Percentiles rank a stretch among this genome's conserved stretches.
Evolutionary conservation across 2,113 vertebrate species (phyloP).

Genomic region (Pungitius pungitius): DNA sequence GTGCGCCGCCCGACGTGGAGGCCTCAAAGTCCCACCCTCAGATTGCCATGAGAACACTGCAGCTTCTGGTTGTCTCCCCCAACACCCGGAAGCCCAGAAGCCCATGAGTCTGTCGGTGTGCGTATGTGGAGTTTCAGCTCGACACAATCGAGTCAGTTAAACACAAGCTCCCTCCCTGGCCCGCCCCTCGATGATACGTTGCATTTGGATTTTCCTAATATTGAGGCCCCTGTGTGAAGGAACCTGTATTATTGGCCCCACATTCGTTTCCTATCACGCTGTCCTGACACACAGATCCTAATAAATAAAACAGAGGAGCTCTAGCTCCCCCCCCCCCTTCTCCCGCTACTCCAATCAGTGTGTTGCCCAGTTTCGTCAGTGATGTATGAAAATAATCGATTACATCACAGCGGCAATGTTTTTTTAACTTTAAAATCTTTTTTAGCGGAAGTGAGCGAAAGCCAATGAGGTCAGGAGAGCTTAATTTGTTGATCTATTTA

Average conservation of each 20-base stretch:
- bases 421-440: conserved; percentile 28
- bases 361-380: conserved; percentile 82
- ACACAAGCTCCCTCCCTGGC: neutral
- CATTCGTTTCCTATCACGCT: conserved; percentile 51
- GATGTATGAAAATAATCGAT: conserved; percentile 95
- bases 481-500: conserved; percentile 1
- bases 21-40: neutral
- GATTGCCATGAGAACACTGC: neutral
- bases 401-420: conserved; percentile 81
- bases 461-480: conserved; percentile 73
- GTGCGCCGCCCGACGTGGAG: neutral
- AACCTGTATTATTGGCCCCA: conserved; percentile 14
- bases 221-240: conserved; percentile 48
- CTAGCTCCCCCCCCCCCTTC: conserved; percentile 61
- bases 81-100: too few species aligned
- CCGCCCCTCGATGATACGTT: conserved; percentile 11
- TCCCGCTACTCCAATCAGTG: conserved; percentile 58
- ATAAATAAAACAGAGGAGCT: conserved; percentile 37
- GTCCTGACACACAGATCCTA: conserved; percentile 45
- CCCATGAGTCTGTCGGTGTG: too few species aligned
- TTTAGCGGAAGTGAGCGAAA: conserved; percentile 43
- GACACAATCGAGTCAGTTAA: too few species aligned
- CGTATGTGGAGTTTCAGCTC: too few species aligned
- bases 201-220: conserved; percentile 40
- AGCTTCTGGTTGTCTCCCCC: too few species aligned